Base-by-base conservation (phyloP, 2,888 invertebrate genomes). In the Drosophila subsilvestris region DNA sequence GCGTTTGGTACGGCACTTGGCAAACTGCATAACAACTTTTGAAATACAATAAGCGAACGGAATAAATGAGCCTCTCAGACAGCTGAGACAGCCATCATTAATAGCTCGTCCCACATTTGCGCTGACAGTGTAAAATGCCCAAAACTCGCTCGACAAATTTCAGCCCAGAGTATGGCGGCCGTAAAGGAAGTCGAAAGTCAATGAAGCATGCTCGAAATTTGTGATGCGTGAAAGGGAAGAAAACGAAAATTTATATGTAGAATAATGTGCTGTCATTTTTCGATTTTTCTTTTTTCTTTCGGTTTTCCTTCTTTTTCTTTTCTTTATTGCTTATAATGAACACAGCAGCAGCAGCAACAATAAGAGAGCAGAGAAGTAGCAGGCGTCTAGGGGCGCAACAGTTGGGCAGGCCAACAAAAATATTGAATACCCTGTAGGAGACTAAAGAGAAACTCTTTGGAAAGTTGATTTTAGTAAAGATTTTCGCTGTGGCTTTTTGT, bases 151-250 rank as follows among this genome's bases (percentile, higher is more conserved):
- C 68, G 56, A 51, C 12, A 65, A 37, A 37, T 37, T n/a, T 37
- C 37, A 57, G 44, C 44, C 17, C 57, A 43, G 70, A 68, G 55
- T 86, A 63, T 65, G 71, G 32, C 67, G 71, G 62, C 78, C 63
- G 68, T 66, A 69, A 69, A 70, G 45, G 48, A 76, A 74, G 74
- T 84, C 67, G 49, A 73, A 79, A 87, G 65, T 81, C 89, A 88
- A 76, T 87, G 86, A 89, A 84, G 82, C 87, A 81, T 80, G 80
- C 55, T 69, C 57, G 70, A 75, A 79, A 63, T 75, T 72, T 75
- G 56, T 79, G 80, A 88, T 79, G 81, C 86, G 84, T 86, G 44
- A 74, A 76, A 60, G 48, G 45, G 51, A 69, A 25, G 56, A 60
- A 61, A 74, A 65, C 61, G 51, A 65, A 75, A 70, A 74, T 60